These are phyloP conservation scores for Tetranychus piercei DNA, from an alignment of 2,888 invertebrate genomes.

Conservation along the genomic window DNA sequence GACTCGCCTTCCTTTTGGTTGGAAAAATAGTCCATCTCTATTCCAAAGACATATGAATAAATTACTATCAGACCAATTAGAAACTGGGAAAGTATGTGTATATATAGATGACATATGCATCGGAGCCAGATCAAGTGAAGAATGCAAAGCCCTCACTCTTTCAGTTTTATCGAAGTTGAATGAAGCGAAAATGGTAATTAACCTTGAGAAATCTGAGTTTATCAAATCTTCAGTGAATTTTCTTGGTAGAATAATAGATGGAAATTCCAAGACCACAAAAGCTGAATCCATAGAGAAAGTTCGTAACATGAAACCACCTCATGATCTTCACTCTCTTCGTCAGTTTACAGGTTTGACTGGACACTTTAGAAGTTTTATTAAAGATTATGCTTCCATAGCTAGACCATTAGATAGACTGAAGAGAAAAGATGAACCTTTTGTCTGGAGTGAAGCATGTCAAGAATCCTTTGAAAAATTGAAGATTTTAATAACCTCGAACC, in stretches of 20 bases:
- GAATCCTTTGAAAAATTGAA: neutral
- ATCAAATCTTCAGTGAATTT: neutral
- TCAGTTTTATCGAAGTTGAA: neutral
- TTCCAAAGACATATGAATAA: neutral
- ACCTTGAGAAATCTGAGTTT: neutral
- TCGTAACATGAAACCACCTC: neutral
- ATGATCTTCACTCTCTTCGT: neutral
- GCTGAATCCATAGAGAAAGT: constrained; percentile 6
- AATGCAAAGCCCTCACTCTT: neutral
- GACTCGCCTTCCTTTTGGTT: constrained; percentile 7
- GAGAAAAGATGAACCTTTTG: constrained; percentile 2
- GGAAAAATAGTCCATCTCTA: constrained; percentile 9
- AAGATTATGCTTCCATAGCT: neutral
- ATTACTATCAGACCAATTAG: neutral
- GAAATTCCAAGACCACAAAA: neutral
- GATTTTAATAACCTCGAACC: neutral
- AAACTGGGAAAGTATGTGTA: neutral
- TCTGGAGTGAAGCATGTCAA: neutral
- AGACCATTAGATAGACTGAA: constrained; percentile 6
- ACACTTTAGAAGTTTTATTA: constrained; percentile 1
- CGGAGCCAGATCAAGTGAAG: neutral
- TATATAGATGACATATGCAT: constrained; percentile 8
- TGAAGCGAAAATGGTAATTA: neutral
- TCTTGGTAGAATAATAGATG: neutral
- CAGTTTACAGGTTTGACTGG: constrained; percentile 5